Conservation (phyloP, 1,140 invertebrate genomes). For the Globodera rostochiensis region DNA sequence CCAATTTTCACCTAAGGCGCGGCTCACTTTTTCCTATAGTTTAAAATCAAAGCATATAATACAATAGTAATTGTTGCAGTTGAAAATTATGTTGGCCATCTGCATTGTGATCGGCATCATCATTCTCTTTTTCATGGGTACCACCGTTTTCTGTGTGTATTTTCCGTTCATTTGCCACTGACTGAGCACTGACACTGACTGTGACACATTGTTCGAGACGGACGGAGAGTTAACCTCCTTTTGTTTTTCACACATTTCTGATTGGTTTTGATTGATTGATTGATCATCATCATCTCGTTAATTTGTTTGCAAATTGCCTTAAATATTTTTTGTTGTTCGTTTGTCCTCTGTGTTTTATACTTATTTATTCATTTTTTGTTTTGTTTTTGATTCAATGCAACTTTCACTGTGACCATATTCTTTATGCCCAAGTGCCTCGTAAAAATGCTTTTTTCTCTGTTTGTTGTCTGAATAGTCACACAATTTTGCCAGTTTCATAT, state of each 20-base stretch:
- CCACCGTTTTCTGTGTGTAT: constrained; percentile 50
- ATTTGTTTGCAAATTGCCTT: not conserved
- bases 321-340: not conserved
- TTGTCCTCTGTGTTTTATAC: not conserved
- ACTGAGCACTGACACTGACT: constrained; percentile 3
- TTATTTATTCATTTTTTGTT: not conserved
- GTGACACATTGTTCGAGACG: not conserved
- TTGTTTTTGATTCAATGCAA: not conserved
- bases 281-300: not conserved
- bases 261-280: constrained; percentile 1
- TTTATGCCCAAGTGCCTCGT: not conserved
- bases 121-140: constrained; percentile 39
- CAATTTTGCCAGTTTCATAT: not conserved
- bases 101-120: constrained; percentile 40
- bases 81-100: constrained; percentile 45
- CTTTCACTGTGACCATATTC: not conserved
- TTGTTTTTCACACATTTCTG: not conserved
- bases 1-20: too few species aligned
- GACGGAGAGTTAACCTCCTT: not conserved
- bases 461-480: not conserved
- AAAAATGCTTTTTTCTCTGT: not conserved
- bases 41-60: too few species aligned
- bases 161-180: constrained; percentile 48
- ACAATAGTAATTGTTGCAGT: constrained; percentile 31
- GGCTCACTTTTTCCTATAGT: too few species aligned